These are phyloP conservation scores for Rhabdomys pumilio DNA, from an alignment of 2,797 vertebrate species.

Conservation along the genomic window DNA sequence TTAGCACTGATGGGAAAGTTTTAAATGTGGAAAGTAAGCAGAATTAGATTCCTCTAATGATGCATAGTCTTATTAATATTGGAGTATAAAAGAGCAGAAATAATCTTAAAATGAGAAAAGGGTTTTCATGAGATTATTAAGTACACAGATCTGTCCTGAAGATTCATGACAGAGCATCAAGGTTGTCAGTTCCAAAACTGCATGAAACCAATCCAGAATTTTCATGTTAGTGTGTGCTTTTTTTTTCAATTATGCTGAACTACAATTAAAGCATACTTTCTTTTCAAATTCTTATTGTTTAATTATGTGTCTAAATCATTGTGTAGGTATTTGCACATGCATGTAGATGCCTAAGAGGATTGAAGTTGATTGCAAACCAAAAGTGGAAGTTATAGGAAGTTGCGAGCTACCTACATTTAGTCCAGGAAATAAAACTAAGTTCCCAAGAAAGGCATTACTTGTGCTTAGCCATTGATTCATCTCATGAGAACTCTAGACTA, in stretches of 20 bases:
- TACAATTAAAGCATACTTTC: neutral
- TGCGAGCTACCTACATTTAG: rapidly evolving
- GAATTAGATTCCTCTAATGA: neutral
- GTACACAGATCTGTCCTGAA: neutral
- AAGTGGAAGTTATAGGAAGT: rapidly evolving
- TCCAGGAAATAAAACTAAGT: neutral
- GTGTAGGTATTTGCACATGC: neutral
- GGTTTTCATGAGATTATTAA: neutral
- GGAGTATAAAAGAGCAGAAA: neutral
- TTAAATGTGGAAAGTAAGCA: neutral
- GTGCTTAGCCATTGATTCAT: neutral
- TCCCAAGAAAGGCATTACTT: neutral
- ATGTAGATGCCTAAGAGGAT: neutral
- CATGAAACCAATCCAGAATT: neutral
- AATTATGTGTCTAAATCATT: neutral
- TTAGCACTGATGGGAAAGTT: neutral
- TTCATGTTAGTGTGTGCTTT: neutral
- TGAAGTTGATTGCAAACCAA: rapidly evolving
- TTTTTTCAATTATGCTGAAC: neutral
- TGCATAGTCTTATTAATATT: rapidly evolving
- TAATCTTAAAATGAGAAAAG: neutral
- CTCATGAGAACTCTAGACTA: rapidly evolving
- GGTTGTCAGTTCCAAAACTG: neutral
- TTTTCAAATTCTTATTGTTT: no score
- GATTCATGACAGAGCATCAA: neutral